phyloP scores from a whole-genome alignment of 1,140 invertebrate species.

The Macrobrachium rosenbergii region DNA sequence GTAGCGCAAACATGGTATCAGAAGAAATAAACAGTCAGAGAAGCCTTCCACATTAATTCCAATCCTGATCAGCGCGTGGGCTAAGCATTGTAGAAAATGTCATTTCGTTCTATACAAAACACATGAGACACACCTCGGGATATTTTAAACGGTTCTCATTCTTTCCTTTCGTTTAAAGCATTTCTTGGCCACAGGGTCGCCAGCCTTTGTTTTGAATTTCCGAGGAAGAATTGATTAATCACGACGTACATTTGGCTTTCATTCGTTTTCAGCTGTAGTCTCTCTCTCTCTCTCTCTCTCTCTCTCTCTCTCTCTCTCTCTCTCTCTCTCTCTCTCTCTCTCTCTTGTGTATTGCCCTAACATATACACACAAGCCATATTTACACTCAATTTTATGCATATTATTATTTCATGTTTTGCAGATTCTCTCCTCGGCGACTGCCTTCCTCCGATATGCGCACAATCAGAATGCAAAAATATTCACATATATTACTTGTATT shows the following conservation, averaged over 20 bases:
- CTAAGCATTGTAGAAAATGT: no score
- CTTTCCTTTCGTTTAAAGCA: no score
- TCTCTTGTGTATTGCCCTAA: not conserved
- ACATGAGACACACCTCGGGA: no score
- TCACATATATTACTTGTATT: no score
- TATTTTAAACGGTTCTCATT: no score
- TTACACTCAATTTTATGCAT: not conserved
- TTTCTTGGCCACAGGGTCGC: no score
- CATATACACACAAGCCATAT: not conserved
- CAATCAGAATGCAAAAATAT: no score
- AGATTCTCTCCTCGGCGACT: not conserved
- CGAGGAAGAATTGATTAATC: not conserved
- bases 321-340: constrained; percentile 7
- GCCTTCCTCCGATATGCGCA: no score
- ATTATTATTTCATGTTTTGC: not conserved
- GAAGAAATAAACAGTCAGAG: not conserved
- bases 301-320: constrained; percentile 25
- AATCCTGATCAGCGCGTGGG: no score
- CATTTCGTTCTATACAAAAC: no score
- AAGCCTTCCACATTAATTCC: not conserved
- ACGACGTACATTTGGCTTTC: not conserved
- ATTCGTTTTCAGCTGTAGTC: not conserved
- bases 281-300: not conserved
- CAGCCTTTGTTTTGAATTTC: not conserved
- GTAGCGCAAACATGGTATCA: no score